A percentile compares a stretch with the other conserved stretches of the same genome.
These are phyloP conservation scores for Pantala flavescens DNA, from an alignment of 1,140 invertebrate species.

Conservation along the genomic window DNA sequence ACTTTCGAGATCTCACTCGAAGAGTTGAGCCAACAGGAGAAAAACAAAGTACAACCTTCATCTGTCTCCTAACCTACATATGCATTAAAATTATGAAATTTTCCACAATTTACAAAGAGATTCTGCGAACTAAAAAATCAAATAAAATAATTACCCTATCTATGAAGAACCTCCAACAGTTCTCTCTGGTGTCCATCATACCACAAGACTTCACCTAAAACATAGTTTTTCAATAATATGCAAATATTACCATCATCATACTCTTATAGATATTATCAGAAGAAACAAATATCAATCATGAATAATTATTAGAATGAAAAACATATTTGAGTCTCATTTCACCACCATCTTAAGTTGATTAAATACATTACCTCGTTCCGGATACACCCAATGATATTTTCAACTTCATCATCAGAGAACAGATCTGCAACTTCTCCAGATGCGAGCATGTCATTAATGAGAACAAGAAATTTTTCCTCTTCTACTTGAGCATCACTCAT, in stretches of 20 bases:
- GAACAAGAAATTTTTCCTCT: slow-evolving; percentile 81
- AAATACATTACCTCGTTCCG: slow-evolving; percentile 58
- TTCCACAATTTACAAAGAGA: too few species aligned
- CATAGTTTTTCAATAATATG: slow-evolving; percentile 14
- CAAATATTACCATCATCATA: slow-evolving; percentile 14
- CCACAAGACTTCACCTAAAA: slow-evolving; percentile 58
- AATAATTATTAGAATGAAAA: too few species aligned
- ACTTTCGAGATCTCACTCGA: slow-evolving; percentile 74
- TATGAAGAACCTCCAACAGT: slow-evolving; percentile 94
- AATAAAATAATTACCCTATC: slow-evolving; percentile 51
- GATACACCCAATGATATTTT: slow-evolving; percentile 72
- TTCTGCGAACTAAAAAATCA: too few species aligned
- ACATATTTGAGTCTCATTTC: too few species aligned
- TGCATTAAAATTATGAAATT: too few species aligned
- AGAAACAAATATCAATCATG: too few species aligned
- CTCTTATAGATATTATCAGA: too few species aligned
- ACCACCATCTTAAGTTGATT: too few species aligned
- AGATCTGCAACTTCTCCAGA: slow-evolving; percentile 89
- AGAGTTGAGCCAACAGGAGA: slow-evolving; percentile 82
- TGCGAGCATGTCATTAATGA: slow-evolving; percentile 88
- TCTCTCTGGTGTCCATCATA: slow-evolving; percentile 75
- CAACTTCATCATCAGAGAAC: slow-evolving; percentile 81
- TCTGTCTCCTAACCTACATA: not conserved
- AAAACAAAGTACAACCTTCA: slow-evolving; percentile 69
- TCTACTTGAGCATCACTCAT: slow-evolving; percentile 88